Conservation (phyloP, 1,140 invertebrate genomes). For the Ostrea edulis region DNA sequence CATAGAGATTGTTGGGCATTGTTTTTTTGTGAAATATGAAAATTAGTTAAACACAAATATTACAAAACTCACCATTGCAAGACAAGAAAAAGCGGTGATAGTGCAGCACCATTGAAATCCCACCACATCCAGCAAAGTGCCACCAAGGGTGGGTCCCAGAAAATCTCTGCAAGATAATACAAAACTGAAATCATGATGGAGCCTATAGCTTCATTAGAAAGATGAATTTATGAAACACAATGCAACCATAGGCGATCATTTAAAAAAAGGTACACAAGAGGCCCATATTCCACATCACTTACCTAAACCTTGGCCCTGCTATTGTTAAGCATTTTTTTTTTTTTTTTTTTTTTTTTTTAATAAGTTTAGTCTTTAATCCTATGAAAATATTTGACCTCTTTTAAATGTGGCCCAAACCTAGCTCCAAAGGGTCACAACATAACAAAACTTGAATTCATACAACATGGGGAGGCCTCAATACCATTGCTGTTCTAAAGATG, state of each 20-base stretch:
- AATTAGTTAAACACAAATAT: background rate
- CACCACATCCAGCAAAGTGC: slow-evolving; percentile 56
- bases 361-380: no score
- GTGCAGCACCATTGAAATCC: slow-evolving; percentile 61
- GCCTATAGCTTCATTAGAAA: background rate
- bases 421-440: no score
- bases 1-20: no score
- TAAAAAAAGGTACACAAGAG: background rate
- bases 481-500: no score
- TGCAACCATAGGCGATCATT: no score
- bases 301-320: background rate
- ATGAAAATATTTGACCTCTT: no score
- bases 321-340: no score
- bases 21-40: background rate
- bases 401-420: no score
- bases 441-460: no score
- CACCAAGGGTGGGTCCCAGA: slow-evolving; percentile 58
- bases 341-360: no score
- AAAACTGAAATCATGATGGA: background rate
- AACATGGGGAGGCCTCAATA: no score
- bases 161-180: slow-evolving; percentile 56
- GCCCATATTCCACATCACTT: background rate
- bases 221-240: no score
- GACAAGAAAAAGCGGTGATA: slow-evolving; percentile 47
- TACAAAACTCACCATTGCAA: slow-evolving; percentile 46